phyloP scores from a whole-genome alignment of 2,113 vertebrate genomes.

The Isichthys henryi region DNA sequence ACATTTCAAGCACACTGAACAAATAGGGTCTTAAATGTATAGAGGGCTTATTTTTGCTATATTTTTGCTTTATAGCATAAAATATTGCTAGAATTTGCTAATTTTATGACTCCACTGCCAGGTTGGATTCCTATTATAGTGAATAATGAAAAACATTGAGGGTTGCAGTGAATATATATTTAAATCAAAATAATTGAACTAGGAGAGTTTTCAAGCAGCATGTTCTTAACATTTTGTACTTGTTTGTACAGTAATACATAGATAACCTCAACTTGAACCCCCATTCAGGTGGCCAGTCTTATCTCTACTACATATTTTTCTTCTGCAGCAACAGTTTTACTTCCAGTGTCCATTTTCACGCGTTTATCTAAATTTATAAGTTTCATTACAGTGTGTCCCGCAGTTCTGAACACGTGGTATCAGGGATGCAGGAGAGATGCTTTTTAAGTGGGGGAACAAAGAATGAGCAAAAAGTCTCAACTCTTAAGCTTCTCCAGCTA shows the following conservation, averaged over 20 bases:
- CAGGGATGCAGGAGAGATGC: too few species aligned
- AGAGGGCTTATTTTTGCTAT: background rate
- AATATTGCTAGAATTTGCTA: background rate
- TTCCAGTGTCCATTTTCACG: background rate
- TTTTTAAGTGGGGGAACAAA: too few species aligned
- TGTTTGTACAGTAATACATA: background rate
- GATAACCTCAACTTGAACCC: background rate
- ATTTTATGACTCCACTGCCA: background rate
- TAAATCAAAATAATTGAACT: background rate
- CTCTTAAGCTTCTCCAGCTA: too few species aligned
- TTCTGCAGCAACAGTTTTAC: background rate
- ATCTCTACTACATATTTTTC: background rate
- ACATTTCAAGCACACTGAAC: background rate
- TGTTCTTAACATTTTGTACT: background rate
- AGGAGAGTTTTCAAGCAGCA: background rate
- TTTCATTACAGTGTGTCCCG: background rate
- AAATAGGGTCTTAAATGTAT: background rate
- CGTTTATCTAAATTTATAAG: background rate
- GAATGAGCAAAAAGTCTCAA: too few species aligned
- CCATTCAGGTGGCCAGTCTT: background rate
- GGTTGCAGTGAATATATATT: background rate
- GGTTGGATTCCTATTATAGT: background rate
- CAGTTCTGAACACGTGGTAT: background rate
- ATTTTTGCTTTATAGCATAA: background rate
- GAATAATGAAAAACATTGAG: background rate